phyloP scores from a whole-genome alignment of 1,140 invertebrate genomes.

The Lysiphlebus fabarum region DNA sequence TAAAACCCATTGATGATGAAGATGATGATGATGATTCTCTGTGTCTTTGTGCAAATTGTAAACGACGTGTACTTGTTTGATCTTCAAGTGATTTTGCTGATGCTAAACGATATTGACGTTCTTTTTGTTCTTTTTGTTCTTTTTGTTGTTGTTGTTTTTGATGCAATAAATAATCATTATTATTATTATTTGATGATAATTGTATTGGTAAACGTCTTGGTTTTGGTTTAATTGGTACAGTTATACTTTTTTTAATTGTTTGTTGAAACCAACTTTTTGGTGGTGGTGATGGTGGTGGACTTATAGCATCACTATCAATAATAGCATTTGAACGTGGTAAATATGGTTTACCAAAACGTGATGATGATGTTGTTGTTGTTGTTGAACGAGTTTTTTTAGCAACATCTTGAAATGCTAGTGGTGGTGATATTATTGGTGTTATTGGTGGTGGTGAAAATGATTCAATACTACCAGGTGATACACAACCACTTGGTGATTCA shows the following conservation, averaged over 20 bases:
- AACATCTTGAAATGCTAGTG: conserved; percentile 61
- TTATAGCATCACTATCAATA: conserved; percentile 57
- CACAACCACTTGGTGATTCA: conserved; percentile 43
- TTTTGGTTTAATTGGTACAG: conserved; percentile 22
- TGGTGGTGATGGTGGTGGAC: conserved; percentile 52
- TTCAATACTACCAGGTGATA: conserved; percentile 52
- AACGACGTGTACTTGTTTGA: conserved; percentile 50
- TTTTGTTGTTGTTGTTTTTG: conserved; percentile 17
- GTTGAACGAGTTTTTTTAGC: conserved; percentile 38
- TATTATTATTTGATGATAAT: not conserved
- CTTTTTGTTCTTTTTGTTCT: conserved; percentile 23
- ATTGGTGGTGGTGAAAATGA: conserved; percentile 57
- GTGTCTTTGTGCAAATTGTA: conserved; percentile 56
- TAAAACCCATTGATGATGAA: conserved; percentile 58
- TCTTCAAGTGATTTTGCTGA: conserved; percentile 61
- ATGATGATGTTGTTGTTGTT: conserved; percentile 30
- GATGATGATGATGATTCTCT: conserved; percentile 59
- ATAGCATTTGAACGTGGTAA: conserved; percentile 59
- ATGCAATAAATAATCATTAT: conserved; percentile 26
- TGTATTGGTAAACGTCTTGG: conserved; percentile 27
- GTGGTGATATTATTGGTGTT: conserved; percentile 63
- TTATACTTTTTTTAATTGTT: conserved; percentile 32
- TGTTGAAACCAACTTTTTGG: conserved; percentile 44
- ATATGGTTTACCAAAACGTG: conserved; percentile 53
- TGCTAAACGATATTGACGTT: conserved; percentile 49